Evolutionary conservation across 2,113 vertebrate species (phyloP).

Genomic region (Setophaga petechia): DNA sequence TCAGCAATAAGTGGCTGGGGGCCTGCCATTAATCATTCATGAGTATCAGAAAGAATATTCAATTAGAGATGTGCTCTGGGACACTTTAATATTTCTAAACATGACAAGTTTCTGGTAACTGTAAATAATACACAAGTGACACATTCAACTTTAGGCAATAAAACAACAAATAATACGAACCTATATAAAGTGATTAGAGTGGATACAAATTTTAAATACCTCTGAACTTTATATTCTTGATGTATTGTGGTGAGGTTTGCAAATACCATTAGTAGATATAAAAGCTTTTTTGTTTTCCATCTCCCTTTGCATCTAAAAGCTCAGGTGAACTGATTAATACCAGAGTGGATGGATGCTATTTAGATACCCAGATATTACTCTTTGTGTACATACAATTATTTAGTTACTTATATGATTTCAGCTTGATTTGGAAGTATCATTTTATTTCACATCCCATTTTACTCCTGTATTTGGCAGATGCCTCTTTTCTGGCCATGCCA

Average conservation of each 20-base stretch:
- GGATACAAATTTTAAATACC: neutral
- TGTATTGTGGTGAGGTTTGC: neutral
- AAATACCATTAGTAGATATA: neutral
- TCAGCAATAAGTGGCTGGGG: neutral
- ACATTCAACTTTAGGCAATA: neutral
- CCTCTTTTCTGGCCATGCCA: neutral
- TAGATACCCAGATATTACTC: neutral
- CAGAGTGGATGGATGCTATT: neutral
- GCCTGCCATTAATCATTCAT: constrained; percentile 38
- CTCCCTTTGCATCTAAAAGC: neutral
- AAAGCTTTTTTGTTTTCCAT: neutral
- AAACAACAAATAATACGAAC: neutral
- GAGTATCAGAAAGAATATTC: constrained; percentile 48
- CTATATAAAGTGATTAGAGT: neutral
- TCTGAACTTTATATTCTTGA: neutral
- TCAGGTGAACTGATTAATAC: neutral
- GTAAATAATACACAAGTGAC: constrained; percentile 6
- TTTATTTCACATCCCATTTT: neutral
- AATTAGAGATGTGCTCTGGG: neutral
- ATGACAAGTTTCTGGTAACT: constrained; percentile 18
- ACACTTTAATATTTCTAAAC: constrained; percentile 21
- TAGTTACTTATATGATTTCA: neutral
- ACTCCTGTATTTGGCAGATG: neutral
- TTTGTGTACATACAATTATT: neutral
- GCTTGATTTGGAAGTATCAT: neutral